Evolutionary conservation across 2,888 invertebrate genomes (phyloP).

Genomic region (Bembecia ichneumoniformis): DNA sequence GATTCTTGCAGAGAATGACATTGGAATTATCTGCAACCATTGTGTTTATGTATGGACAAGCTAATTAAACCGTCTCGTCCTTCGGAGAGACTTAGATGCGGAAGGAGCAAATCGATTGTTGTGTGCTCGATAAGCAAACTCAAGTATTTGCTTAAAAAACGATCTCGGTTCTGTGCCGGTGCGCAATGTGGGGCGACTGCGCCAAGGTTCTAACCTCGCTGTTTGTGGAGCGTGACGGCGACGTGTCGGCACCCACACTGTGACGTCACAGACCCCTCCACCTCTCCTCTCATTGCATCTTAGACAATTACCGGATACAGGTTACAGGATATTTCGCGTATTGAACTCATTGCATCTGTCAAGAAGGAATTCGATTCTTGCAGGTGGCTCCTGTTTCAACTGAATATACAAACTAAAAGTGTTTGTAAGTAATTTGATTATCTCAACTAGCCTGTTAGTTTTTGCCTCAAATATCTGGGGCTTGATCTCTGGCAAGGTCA

Average conservation of each 20-base stretch:
- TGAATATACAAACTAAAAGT: too few relatives aligned
- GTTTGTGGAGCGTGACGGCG: constrained; percentile 72
- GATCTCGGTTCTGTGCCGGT: constrained; percentile 44
- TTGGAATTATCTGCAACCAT: not conserved
- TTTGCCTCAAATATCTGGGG: too few relatives aligned
- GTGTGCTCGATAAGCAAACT: constrained; percentile 26
- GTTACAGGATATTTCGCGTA: too few relatives aligned
- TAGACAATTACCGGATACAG: too few relatives aligned
- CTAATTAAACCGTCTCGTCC: constrained; percentile 10
- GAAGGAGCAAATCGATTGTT: constrained; percentile 23
- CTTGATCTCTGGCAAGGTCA: too few relatives aligned
- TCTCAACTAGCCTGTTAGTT: too few relatives aligned
- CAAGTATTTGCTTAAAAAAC: constrained; percentile 49
- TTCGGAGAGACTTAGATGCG: constrained; percentile 14
- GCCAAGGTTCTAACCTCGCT: constrained; percentile 67
- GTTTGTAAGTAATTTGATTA: too few relatives aligned
- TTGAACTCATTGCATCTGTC: too few relatives aligned
- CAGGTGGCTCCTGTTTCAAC: too few relatives aligned
- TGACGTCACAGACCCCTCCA: constrained; percentile 43
- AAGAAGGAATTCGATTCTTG: too few relatives aligned
- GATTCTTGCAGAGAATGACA: too few relatives aligned
- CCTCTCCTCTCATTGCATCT: too few relatives aligned
- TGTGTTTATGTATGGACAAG: constrained; percentile 3
- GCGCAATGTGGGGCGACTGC: constrained; percentile 62
- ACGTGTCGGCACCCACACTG: constrained; percentile 66